Conservation (phyloP, 2,888 invertebrate genomes). For the Ophion ventricosus region DNA sequence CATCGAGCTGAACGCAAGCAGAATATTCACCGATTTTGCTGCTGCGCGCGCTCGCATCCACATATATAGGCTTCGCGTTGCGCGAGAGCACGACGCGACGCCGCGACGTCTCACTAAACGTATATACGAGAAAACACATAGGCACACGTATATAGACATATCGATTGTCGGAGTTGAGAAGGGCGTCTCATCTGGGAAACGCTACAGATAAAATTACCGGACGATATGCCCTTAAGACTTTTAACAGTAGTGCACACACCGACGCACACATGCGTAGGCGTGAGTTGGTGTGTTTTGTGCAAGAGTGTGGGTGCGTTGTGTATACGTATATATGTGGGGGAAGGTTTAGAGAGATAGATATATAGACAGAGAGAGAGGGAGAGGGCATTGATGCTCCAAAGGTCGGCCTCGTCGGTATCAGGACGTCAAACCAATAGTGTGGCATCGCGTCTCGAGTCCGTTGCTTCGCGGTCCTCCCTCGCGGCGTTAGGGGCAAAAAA, state of each 20-base stretch:
- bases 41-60: slow-evolving; percentile 54
- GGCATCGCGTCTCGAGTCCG: slow-evolving; percentile 59
- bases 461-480: slow-evolving; percentile 34
- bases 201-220: neutral
- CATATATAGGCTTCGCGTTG: slow-evolving; percentile 58
- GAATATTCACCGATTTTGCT: slow-evolving; percentile 35
- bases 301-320: neutral
- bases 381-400: slow-evolving; percentile 26
- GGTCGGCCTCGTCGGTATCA: slow-evolving; percentile 46
- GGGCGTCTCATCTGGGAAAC: slow-evolving; percentile 10
- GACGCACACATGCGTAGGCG: neutral
- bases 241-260: neutral
- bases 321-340: neutral
- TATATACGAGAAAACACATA: neutral
- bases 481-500: neutral
- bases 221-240: slow-evolving; percentile 4
- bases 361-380: neutral
- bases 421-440: slow-evolving; percentile 54
- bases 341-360: slow-evolving; percentile 4
- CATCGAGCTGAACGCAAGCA: slow-evolving; percentile 36
- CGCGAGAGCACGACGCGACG: slow-evolving; percentile 29
- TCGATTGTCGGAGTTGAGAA: neutral
- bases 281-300: neutral
- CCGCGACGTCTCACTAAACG: neutral
- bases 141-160: neutral